Conservation (phyloP, 2,797 vertebrate species). For the Sebastes iracundus region DNA sequence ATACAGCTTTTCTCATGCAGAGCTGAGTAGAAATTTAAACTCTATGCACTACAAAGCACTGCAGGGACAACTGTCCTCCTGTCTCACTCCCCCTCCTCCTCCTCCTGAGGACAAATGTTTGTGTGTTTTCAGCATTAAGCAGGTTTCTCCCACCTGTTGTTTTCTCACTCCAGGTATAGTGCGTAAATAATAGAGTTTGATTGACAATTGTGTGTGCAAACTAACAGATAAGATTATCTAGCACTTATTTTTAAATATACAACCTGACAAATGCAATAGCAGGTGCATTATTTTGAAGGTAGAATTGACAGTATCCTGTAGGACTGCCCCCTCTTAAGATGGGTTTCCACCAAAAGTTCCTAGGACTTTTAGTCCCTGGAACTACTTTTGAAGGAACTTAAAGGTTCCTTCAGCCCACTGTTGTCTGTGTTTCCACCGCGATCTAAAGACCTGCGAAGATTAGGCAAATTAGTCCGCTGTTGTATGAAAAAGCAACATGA, state of each 20-base stretch:
- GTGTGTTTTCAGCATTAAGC: slow-evolving; percentile 63
- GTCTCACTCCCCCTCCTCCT: slow-evolving; percentile 4
- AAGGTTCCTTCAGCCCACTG: too few species aligned
- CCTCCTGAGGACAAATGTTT: slow-evolving; percentile 64
- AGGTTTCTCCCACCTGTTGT: slow-evolving; percentile 73
- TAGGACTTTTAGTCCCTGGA: too few species aligned
- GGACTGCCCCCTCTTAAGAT: too few species aligned
- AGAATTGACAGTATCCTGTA: not conserved
- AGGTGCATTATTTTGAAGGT: not conserved
- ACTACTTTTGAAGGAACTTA: too few species aligned
- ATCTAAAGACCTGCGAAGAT: too few species aligned
- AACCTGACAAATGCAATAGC: not conserved
- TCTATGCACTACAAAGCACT: slow-evolving; percentile 47
- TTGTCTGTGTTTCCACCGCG: too few species aligned
- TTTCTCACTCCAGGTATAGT: slow-evolving; percentile 52
- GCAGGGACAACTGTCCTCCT: slow-evolving; percentile 40
- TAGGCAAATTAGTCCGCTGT: too few species aligned
- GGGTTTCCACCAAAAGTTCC: too few species aligned
- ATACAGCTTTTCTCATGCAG: not conserved
- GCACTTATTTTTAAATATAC: not conserved
- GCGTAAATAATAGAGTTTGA: slow-evolving; percentile 36
- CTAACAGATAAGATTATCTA: not conserved
- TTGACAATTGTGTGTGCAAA: slow-evolving; percentile 43
- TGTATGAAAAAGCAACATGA: too few species aligned
- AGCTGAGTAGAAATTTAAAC: not conserved